These are phyloP conservation scores for Saguinus imperator DNA, from an alignment of 2,113 vertebrate species.

Conservation along the genomic window DNA sequence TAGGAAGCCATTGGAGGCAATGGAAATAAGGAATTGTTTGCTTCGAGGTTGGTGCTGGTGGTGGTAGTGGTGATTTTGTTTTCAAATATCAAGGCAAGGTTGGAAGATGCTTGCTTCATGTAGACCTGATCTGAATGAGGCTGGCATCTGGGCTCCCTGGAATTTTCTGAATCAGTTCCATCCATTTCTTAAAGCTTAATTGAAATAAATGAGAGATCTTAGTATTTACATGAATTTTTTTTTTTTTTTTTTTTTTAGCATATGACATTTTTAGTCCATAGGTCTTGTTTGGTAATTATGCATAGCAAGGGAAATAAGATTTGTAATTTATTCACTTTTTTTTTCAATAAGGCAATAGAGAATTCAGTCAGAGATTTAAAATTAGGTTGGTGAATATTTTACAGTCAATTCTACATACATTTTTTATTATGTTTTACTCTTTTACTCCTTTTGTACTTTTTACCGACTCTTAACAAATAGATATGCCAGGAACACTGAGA, in stretches of 20 bases:
- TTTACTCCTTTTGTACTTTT: slow-evolving; percentile 52
- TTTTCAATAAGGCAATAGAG: slow-evolving; percentile 40
- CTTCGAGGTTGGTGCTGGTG: not conserved
- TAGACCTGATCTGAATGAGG: not conserved
- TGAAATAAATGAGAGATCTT: slow-evolving; percentile 18
- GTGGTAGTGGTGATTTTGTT: not conserved
- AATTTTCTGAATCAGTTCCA: slow-evolving; percentile 8
- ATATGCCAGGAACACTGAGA: slow-evolving; percentile 19
- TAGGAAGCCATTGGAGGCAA: not conserved
- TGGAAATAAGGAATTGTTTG: not conserved
- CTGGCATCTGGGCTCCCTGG: not conserved
- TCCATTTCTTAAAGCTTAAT: slow-evolving; percentile 49
- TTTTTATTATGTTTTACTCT: slow-evolving; percentile 43
- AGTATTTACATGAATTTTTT: not conserved
- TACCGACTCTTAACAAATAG: slow-evolving; percentile 41
- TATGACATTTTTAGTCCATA: slow-evolving; percentile 37
- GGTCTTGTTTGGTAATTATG: slow-evolving; percentile 39
- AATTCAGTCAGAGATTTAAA: slow-evolving; percentile 55
- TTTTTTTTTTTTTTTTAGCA: slow-evolving; percentile 21
- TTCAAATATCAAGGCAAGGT: not conserved
- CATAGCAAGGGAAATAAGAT: slow-evolving; percentile 14
- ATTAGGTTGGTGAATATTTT: slow-evolving; percentile 58
- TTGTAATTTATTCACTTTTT: slow-evolving; percentile 43
- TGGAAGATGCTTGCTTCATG: not conserved
- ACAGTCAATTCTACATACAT: slow-evolving; percentile 39